Base-by-base conservation (phyloP, 2,888 invertebrate species). In the Teleogryllus oceanicus region DNA sequence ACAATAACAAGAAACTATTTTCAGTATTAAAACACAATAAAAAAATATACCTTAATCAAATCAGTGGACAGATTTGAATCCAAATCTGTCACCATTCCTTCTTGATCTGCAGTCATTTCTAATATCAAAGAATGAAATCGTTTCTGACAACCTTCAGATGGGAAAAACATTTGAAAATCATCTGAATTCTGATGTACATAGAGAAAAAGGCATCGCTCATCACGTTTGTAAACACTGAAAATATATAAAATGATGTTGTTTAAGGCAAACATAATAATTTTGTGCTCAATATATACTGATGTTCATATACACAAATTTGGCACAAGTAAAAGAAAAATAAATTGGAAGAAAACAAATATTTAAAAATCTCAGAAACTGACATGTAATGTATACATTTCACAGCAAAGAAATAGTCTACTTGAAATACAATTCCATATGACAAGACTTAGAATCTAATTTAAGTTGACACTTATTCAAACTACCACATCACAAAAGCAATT, bases 181-280 rank as follows among this genome's bases (percentile, higher is more conserved):
- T 98, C 98, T 0, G 98, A 98, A 87, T 99, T 98, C 87, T 98
- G 96, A 87, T 97, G 95, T 62, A 99, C 99, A 87, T 99, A 99
- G 0, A 99, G 90, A 87, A 98, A 98, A 16, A 99, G 91, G 83
- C 98, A 98, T 21, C 98, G 91, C 85, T 97, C 96, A 87, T 99
- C 99, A 75, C 98, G 91, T 87, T 98, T 98, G 88, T 98, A 99
- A 82, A 97, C 89, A 88, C 97, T 96, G 87, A 12, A 85, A 85
- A 80, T 62, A 62, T 8, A 37, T 37, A 37, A 37, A 37, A 8
- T 37, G 5, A 37, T 37, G 37, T 37, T 37, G 37, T 1, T 8
- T 37, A 8, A 37, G 37, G 37, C 8, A 37, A 37, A 37, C 37
- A 37, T 37, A 37, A 37, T 37, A 37, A 37, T 37, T 37, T 5